Evolutionary conservation across 2,888 invertebrate species (phyloP).

Genomic region (Hemicrepidius hirtus): DNA sequence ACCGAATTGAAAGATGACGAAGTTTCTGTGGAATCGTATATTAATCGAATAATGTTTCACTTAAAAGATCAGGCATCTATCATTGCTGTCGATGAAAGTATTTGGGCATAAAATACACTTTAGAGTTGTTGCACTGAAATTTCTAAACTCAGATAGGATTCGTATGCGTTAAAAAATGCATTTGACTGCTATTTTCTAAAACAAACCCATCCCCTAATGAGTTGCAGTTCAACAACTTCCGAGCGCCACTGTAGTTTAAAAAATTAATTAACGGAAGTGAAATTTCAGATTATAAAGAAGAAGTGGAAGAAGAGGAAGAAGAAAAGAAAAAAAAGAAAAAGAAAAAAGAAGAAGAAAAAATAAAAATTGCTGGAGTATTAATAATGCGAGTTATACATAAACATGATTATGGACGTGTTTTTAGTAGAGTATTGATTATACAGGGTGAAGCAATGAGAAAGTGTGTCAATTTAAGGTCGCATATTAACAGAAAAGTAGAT

Average conservation of each 20-base stretch:
- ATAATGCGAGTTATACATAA: conserved; percentile 65
- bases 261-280: no score
- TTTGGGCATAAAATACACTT: conserved; percentile 45
- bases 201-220: no score
- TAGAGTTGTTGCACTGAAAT: no score
- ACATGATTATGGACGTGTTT: conserved; percentile 65
- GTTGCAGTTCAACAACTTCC: no score
- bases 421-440: conserved; percentile 64
- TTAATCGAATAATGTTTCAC: conserved; percentile 61
- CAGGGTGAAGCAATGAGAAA: conserved; percentile 66
- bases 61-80: conserved; percentile 66
- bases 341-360: conserved; percentile 19
- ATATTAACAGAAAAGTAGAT: conserved; percentile 66
- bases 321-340: conserved; percentile 22
- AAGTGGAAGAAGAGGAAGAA: conserved; percentile 17
- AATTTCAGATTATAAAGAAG: conserved; percentile 20
- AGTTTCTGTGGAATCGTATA: conserved; percentile 63
- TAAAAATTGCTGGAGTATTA: conserved; percentile 64
- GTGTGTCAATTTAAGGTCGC: conserved; percentile 61
- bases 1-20: conserved; percentile 64
- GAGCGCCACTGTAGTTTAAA: no score
- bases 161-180: no score
- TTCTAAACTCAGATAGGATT: no score
- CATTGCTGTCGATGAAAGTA: conserved; percentile 64
- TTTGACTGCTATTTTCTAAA: no score